Conservation (phyloP, 2,113 vertebrate genomes). For the Brevimyrus niger region DNA sequence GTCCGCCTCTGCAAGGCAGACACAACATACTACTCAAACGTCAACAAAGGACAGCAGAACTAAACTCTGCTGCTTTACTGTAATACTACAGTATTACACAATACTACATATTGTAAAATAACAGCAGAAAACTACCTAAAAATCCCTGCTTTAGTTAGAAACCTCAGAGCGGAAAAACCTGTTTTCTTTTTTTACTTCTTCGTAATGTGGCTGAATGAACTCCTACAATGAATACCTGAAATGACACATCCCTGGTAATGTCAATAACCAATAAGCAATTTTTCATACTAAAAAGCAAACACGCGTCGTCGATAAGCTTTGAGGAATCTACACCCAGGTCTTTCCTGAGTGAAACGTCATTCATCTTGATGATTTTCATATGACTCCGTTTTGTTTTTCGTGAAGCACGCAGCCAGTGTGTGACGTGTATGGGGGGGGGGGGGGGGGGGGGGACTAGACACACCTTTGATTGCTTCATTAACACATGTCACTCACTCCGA, state of each 20-base stretch:
- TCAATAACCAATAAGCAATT: background rate
- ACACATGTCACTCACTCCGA: background rate
- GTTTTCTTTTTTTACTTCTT: background rate
- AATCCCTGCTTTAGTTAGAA: background rate
- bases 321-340: background rate
- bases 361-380: background rate
- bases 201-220: background rate
- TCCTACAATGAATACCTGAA: background rate
- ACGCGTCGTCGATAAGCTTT: background rate
- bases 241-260: background rate
- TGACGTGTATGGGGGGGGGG: background rate
- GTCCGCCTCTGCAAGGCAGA: no score
- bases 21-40: background rate
- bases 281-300: background rate
- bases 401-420: background rate
- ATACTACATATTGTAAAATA: background rate
- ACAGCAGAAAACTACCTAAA: background rate
- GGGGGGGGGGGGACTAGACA: background rate
- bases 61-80: background rate
- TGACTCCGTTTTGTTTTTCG: background rate
- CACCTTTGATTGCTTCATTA: background rate
- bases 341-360: background rate
- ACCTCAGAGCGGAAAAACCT: background rate
- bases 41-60: background rate
- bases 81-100: no score